Base-by-base conservation (phyloP, 2,113 vertebrate species). In the Vulpes ferrilata region DNA sequence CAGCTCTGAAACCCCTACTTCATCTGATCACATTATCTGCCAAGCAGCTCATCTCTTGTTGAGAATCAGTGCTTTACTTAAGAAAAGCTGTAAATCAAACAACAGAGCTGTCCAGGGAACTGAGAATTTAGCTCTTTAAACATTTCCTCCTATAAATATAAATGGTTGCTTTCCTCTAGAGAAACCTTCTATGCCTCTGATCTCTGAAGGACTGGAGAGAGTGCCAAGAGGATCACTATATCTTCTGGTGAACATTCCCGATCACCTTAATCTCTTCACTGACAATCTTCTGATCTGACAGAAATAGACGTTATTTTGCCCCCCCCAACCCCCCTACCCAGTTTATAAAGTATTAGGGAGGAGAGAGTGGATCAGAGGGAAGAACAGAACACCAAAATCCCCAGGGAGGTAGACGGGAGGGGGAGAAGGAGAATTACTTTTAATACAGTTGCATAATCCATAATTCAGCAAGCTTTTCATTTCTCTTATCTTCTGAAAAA, bases 401-500 rank as follows among this genome's bases (percentile, higher is more conserved):
- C 88, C 78, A 96, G 96, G 96, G 96, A 98, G 67, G 43, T 55
- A 51, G 16, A 71, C 7, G 32, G 60, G 82, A 64, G 67, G 11
- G 57, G n/a, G 67, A 3, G 27, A 67, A 83, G 53, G 88, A 96
- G 86, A 96, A 97, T 96, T 92, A 78, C 78, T 97, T 97, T 96
- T 97, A 96, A 97, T 95, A 96, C 51, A 86, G 96, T 97, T 97
- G 82, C 32, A 96, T 97, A 97, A 98, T 98, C 97, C 94, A 98
- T 98, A 98, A 98, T 97, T 98, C 95, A 98, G 91, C 82, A 97
- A 97, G 98, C 93, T 97, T 96, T 97, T 96, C 91, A 96, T 94
- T 97, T 94, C 81, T 97, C 88, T 98, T 97, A 97, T 97, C 90
- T 96, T 96, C 94, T 96, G 88, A 96, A 97, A 97, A 96, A 95